Conservation (phyloP, 2,113 vertebrate genomes). For the Amphiprion percula region DNA sequence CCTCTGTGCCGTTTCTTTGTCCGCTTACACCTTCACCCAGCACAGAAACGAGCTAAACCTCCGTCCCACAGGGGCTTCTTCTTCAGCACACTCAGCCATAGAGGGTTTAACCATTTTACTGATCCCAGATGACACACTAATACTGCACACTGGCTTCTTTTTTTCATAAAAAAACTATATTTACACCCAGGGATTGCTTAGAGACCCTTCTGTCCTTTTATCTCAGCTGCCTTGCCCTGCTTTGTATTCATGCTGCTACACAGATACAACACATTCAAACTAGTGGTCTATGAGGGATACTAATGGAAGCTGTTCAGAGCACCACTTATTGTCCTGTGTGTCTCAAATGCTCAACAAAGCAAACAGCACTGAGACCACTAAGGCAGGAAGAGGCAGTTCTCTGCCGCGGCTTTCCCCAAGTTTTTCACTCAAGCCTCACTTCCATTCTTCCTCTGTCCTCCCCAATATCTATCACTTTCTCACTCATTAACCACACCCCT, state of each 20-base stretch:
- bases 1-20: slow-evolving; percentile 39
- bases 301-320: slow-evolving; percentile 70
- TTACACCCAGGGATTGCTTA: slow-evolving; percentile 64
- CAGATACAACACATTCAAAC: slow-evolving; percentile 66
- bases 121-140: slow-evolving; percentile 67
- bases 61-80: slow-evolving; percentile 56
- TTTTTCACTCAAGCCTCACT: slow-evolving; percentile 50
- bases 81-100: slow-evolving; percentile 46
- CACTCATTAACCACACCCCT: slow-evolving; percentile 65
- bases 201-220: slow-evolving; percentile 52
- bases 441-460: slow-evolving; percentile 65
- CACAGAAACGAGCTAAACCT: slow-evolving; percentile 53
- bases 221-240: slow-evolving; percentile 47
- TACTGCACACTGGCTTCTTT: slow-evolving; percentile 50
- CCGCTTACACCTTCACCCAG: slow-evolving; percentile 40
- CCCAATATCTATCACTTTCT: slow-evolving; percentile 70
- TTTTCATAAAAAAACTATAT: slow-evolving; percentile 66
- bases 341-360: slow-evolving; percentile 67
- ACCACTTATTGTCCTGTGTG: slow-evolving; percentile 66
- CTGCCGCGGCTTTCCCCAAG: background rate
- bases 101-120: slow-evolving; percentile 34
- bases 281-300: slow-evolving; percentile 66
- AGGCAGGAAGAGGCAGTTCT: slow-evolving; percentile 41
- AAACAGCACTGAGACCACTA: slow-evolving; percentile 52
- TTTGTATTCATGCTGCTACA: slow-evolving; percentile 66